Base-by-base conservation (phyloP, 2,888 invertebrate genomes). In the Archaeoteleia sp. region DNA sequence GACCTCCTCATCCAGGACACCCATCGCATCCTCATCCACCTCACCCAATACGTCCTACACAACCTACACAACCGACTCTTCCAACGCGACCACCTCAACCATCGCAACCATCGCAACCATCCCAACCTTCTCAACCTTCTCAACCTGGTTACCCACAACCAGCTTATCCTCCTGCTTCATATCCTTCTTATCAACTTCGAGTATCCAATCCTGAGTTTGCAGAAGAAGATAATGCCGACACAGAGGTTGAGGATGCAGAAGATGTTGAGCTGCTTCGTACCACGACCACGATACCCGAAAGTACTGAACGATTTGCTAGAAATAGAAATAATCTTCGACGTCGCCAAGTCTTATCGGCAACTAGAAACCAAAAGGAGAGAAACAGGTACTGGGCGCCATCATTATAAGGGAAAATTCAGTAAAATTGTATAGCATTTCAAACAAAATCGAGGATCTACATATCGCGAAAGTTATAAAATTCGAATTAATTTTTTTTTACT, bases 1-100 rank as follows among this genome's bases (percentile, higher is more conserved):
- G 45, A 57, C 73, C 32, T 12, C 43, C 35, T 37, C 46, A 83
- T 51, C 85, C 80, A 48, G 83, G 83, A 7, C 40, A 42, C n/a
- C 70, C 69, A 2, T 8, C 37, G 7, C 49, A 40, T n/a, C 40
- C 40, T 9, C 40, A 40, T 10, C 40, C 40, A n/a, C 23, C 40
- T 2, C 23, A 27, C 13, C 42, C 20, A 27, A 27, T 42, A 8
- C 30, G 42, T 7, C 68, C 68, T 5, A 4, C 37, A 37, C 37
- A 37, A 7, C 15, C 37, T 8, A 4, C 15, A 1, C 14, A 15
- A 20, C 20, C 20, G 13, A 7, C 46, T 30, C 37, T 4, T 30
- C 48, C 58, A 0, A 23, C 42, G 4, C 40, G 17, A 15, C 57
- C 46, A 13, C 30, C 57, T 0, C 45, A 51, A 23, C 60, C 60